Evolutionary conservation across 2,888 invertebrate species (phyloP), one percentile per base, ranked within the genome.

Genomic region (Lasioglossum lativentre): DNA sequence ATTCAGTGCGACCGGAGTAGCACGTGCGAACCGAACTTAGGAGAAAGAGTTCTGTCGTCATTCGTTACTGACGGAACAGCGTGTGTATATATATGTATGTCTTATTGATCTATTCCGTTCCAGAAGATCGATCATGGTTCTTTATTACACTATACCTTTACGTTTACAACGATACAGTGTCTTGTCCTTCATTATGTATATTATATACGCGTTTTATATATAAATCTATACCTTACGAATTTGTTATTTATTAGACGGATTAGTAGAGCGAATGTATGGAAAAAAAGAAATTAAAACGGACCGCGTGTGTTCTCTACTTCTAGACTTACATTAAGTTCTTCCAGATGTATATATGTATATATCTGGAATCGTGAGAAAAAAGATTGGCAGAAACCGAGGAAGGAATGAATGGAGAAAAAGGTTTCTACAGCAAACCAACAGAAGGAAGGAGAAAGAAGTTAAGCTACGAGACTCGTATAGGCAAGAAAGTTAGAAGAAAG

Each of bases 401-500:
- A 72, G 72, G 74, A 81, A 83, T 79, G 12, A 19, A 34, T 34
- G 34, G 34, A 34, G 3, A 34, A 34, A 80, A 78, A 75, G 45
- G 73, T 87, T 59, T 85, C 80, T 86, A 88, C 84, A 83, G 75
- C 86, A 83, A 88, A 78, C 82, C 82, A 86, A 80, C 83, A 78
- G 79, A 79, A 82, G 72, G 85, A 84, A 86, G 84, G 68, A 83
- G 80, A 78, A 75, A 75, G 78, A 75, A 75, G 78, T 88, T 59
- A 88, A 90, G 89, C 90, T 85, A 86, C 59, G 70, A 86, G 86
- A 86, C 63, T 86, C 73, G 40, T 63, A 56, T 56, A 42, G 83
- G 90, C 88, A 82, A 85, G 85, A 75, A 68, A 89, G 88, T 84
- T 86, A 66, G 52, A 83, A 56, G 52, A 82, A 90, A 89, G 89